Percentiles rank a stretch among this genome's conserved stretches.
Evolutionary conservation across 2,113 vertebrate genomes (phyloP).

Genomic region (Tyrannus savana): DNA sequence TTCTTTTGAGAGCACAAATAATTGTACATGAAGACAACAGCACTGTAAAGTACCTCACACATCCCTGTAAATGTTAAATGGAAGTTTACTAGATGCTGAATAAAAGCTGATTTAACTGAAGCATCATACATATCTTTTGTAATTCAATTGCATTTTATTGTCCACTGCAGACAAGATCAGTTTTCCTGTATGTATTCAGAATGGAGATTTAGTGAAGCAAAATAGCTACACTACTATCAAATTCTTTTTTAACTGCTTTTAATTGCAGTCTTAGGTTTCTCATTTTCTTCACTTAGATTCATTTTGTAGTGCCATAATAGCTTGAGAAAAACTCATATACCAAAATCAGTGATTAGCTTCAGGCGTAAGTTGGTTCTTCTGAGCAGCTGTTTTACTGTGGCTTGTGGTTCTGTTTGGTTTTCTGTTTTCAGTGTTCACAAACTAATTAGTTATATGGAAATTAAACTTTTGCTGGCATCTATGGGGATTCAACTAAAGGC

Average conservation of each 20-base stretch:
- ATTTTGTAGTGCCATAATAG: not conserved
- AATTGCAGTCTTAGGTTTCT: not conserved
- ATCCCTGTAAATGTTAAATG: conserved; percentile 22
- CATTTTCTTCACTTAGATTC: not conserved
- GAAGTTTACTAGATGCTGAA: conserved; percentile 21
- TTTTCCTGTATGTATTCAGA: not conserved
- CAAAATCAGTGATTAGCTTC: not conserved
- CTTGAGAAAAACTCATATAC: not conserved
- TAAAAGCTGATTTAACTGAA: conserved; percentile 59
- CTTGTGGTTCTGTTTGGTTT: not conserved
- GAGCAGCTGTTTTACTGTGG: not conserved
- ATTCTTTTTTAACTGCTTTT: not conserved
- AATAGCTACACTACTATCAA: not conserved
- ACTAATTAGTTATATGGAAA: not conserved
- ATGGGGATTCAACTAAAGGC: not conserved
- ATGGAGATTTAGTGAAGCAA: not conserved
- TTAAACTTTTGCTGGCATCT: not conserved
- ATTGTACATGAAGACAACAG: not conserved
- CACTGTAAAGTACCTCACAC: not conserved
- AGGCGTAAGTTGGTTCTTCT: not conserved
- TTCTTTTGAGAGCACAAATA: not conserved
- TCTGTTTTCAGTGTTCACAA: not conserved
- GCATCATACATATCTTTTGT: conserved; percentile 17
- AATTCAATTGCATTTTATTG: conserved; percentile 22
- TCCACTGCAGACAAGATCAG: not conserved